phyloP scores from a whole-genome alignment of 2,797 vertebrate species.

The Trematomus bernacchii region DNA sequence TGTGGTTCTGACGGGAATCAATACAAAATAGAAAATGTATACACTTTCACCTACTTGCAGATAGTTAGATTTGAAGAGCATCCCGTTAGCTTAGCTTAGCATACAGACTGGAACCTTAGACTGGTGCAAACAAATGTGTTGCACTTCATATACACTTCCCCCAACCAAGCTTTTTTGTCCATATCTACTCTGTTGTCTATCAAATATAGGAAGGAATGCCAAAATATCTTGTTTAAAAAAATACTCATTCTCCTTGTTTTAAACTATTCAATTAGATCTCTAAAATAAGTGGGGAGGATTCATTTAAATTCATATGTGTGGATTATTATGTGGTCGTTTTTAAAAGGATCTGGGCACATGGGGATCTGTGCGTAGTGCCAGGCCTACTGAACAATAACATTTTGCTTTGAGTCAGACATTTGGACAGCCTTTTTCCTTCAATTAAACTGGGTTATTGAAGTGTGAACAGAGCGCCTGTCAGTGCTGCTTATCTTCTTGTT shows the following conservation, averaged over 20 bases:
- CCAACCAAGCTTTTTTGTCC: background rate
- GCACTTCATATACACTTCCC: background rate
- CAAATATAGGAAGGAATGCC: background rate
- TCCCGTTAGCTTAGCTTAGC: too few species aligned
- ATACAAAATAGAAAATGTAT: background rate
- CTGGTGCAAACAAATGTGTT: background rate
- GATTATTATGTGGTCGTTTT: slow-evolving; percentile 1
- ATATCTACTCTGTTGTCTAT: background rate
- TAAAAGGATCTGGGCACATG: background rate
- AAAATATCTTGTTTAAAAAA: too few species aligned
- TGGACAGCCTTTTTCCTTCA: slow-evolving; percentile 53
- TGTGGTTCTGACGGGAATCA: background rate
- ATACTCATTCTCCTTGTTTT: background rate
- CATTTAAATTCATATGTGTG: background rate
- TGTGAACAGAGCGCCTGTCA: slow-evolving; percentile 63
- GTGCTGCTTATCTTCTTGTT: slow-evolving; percentile 41
- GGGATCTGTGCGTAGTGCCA: slow-evolving; percentile 10
- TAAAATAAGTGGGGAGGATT: background rate
- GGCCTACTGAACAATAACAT: slow-evolving; percentile 47
- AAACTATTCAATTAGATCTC: background rate
- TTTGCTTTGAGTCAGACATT: slow-evolving; percentile 43
- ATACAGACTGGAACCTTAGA: too few species aligned
- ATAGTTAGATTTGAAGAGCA: background rate
- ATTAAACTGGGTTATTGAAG: slow-evolving; percentile 63
- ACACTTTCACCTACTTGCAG: background rate